phyloP scores from a whole-genome alignment of 2,888 invertebrate genomes.

The Ochropacha duplaris region DNA sequence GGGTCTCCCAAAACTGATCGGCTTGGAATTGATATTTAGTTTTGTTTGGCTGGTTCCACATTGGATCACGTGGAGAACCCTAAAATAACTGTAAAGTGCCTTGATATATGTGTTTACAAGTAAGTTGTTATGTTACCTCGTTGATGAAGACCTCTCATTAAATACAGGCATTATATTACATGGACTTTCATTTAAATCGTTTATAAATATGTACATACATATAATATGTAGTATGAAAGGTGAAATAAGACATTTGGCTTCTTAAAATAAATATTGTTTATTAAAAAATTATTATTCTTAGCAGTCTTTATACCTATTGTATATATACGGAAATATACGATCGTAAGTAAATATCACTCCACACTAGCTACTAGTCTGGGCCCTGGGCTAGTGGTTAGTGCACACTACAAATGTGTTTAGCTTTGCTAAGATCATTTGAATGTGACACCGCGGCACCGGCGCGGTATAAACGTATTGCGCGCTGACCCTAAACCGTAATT shows the following conservation, averaged over 20 bases:
- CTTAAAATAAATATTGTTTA: constrained; percentile 29
- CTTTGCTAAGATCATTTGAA: neutral
- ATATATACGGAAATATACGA: constrained; percentile 7
- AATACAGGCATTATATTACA: constrained; percentile 25
- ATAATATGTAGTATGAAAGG: neutral
- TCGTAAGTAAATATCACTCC: neutral
- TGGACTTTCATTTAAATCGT: constrained; percentile 7
- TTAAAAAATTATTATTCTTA: constrained; percentile 35
- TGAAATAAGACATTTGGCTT: neutral
- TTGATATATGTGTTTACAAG: constrained; percentile 47
- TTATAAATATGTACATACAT: too few species aligned
- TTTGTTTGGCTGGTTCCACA: too few species aligned
- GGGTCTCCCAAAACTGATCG: neutral
- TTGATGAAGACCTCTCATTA: constrained; percentile 43
- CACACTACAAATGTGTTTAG: neutral
- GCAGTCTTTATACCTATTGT: constrained; percentile 39
- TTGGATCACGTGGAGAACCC: neutral
- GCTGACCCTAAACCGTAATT: neutral
- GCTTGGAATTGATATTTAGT: neutral
- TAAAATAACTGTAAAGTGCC: constrained; percentile 38
- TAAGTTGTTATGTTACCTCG: constrained; percentile 54
- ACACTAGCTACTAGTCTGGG: neutral
- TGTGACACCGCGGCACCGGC: neutral
- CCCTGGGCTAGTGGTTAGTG: too few species aligned
- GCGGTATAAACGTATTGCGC: neutral